Evolutionary conservation across 2,888 invertebrate genomes (phyloP).

Genomic region (Ochropacha duplaris): DNA sequence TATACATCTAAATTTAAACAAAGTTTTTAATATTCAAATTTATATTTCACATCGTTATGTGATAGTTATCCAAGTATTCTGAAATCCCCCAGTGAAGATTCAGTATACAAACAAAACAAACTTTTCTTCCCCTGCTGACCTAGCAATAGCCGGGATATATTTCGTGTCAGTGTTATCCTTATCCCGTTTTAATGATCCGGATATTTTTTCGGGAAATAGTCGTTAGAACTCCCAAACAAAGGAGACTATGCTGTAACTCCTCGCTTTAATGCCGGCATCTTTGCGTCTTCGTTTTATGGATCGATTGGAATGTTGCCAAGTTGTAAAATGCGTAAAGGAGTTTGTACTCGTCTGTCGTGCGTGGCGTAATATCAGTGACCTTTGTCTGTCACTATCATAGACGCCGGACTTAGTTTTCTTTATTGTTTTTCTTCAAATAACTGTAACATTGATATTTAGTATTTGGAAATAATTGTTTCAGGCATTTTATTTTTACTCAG

Average conservation of each 20-base stretch:
- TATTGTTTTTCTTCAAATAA: not conserved
- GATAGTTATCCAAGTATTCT: too few relatives aligned
- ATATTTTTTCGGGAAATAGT: conserved; percentile 34
- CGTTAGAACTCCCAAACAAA: conserved; percentile 40
- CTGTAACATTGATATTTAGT: not conserved
- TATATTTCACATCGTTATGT: too few relatives aligned
- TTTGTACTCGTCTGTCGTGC: conserved; percentile 27
- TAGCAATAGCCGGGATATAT: conserved; percentile 20
- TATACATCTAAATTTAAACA: too few relatives aligned
- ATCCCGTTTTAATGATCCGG: conserved; percentile 53
- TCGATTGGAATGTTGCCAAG: conserved; percentile 40
- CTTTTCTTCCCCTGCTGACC: conserved; percentile 26
- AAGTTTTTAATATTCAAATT: too few relatives aligned
- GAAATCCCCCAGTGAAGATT: not conserved
- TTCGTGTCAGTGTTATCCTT: conserved; percentile 33
- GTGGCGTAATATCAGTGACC: conserved; percentile 9
- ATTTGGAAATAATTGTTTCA: too few relatives aligned
- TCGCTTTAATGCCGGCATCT: conserved; percentile 29
- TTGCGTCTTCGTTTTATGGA: conserved; percentile 28
- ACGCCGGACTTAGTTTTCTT: not conserved
- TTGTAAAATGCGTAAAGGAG: conserved; percentile 43
- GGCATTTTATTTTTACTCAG: too few relatives aligned
- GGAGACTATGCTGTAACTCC: conserved; percentile 35
- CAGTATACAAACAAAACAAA: not conserved
- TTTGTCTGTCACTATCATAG: not conserved